Conservation (phyloP, 64 coral and sea anemone genomes). For the Pocillopora verrucosa region DNA sequence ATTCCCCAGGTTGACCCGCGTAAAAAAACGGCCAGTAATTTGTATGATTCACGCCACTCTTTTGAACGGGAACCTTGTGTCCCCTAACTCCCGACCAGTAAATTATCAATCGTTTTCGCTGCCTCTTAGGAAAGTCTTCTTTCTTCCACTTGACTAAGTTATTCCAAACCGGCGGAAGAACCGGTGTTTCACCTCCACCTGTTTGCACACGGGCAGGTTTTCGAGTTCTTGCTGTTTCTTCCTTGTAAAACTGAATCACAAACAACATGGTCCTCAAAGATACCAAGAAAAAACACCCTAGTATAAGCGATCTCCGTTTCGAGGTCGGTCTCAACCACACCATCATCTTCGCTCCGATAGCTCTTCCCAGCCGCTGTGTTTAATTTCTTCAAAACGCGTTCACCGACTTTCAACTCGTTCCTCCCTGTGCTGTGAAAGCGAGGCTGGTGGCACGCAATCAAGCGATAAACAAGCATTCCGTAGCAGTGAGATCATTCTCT, state of each 20-base stretch:
- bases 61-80: conserved; percentile 82
- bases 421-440: background rate
- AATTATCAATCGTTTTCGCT: conserved; percentile 74
- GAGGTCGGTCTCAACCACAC: conserved; percentile 40
- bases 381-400: background rate
- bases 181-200: conserved; percentile 19
- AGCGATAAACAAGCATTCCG: conserved; percentile 26
- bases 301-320: conserved; percentile 43
- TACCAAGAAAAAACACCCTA: conserved; percentile 40
- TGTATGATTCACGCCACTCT: conserved; percentile 69
- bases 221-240: conserved; percentile 33
- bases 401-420: background rate
- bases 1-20: conserved; percentile 79
- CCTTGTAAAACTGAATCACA: conserved; percentile 62
- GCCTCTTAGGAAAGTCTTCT: conserved; percentile 63
- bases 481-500: conserved; percentile 8
- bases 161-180: background rate
- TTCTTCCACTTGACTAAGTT: conserved; percentile 38
- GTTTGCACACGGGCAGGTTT: background rate
- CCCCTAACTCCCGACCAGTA: conserved; percentile 89
- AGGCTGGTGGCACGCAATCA: conserved; percentile 21
- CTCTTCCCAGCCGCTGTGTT: conserved; percentile 24
- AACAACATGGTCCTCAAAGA: conserved; percentile 62
- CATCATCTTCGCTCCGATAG: conserved; percentile 14
- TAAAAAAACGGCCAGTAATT: conserved; percentile 98